Evolutionary conservation across 2,113 vertebrate genomes (phyloP).

Genomic region (Odocoileus virginianus): DNA sequence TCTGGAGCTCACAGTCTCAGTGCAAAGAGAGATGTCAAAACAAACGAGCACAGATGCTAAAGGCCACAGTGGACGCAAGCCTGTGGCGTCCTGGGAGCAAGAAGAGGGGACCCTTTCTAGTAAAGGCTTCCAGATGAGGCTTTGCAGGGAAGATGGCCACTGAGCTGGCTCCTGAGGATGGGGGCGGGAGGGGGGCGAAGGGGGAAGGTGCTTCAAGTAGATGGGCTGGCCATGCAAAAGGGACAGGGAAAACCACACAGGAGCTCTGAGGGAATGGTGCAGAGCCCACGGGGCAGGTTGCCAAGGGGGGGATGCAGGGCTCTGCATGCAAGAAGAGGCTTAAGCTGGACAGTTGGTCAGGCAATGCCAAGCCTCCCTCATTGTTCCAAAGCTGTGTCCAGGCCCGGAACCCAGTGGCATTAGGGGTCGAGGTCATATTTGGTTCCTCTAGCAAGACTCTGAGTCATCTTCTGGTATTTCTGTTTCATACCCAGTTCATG

Average conservation of each 20-base stretch:
- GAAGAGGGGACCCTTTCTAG: neutral
- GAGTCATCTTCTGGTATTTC: neutral
- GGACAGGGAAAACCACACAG: fast-evolving
- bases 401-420: neutral
- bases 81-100: neutral
- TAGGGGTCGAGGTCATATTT: neutral
- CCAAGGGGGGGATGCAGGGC: neutral
- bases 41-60: neutral
- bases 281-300: neutral
- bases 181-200: fast-evolving
- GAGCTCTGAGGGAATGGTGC: neutral
- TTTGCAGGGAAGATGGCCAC: neutral
- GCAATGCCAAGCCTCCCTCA: neutral
- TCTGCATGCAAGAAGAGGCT: neutral
- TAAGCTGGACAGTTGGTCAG: neutral
- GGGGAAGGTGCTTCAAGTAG: neutral
- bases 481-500: neutral
- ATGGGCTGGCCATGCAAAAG: neutral
- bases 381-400: neutral
- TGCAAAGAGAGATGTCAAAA: neutral
- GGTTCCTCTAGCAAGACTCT: neutral
- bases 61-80: neutral
- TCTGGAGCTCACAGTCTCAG: fast-evolving
- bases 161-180: neutral
- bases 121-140: neutral